phyloP scores from a whole-genome alignment of 2,797 vertebrate species.

The Intellagama lesueurii region DNA sequence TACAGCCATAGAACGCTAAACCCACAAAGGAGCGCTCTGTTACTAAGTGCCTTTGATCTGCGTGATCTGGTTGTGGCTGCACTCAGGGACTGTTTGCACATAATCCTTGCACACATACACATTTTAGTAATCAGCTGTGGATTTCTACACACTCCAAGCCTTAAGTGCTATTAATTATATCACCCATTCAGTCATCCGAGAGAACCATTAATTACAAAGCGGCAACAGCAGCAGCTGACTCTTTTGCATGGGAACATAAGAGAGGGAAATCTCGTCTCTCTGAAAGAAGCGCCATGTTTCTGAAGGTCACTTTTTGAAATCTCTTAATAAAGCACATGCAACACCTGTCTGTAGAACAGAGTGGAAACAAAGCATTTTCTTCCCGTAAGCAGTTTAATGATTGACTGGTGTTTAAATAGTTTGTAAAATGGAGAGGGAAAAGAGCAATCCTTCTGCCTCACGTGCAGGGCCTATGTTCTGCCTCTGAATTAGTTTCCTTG shows the following conservation, averaged over 20 bases:
- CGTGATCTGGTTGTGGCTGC: slow-evolving; percentile 19
- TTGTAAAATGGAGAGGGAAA: slow-evolving; percentile 48
- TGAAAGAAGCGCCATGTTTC: slow-evolving; percentile 39
- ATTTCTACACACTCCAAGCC: slow-evolving; percentile 64
- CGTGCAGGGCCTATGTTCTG: slow-evolving; percentile 48
- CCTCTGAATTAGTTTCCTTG: slow-evolving; percentile 63
- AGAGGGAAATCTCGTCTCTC: slow-evolving; percentile 42
- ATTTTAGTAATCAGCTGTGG: slow-evolving; percentile 63
- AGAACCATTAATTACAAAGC: slow-evolving; percentile 73
- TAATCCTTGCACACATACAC: slow-evolving; percentile 67
- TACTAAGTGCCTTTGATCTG: background rate
- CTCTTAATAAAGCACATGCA: background rate
- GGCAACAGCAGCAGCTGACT: slow-evolving; percentile 41
- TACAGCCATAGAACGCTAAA: too few relatives aligned
- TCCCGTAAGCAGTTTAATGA: slow-evolving; percentile 40
- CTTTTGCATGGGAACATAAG: slow-evolving; percentile 44
- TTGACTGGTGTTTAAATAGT: slow-evolving; percentile 56
- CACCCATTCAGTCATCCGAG: slow-evolving; percentile 65
- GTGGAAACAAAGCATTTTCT: slow-evolving; percentile 32
- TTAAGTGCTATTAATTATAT: slow-evolving; percentile 78
- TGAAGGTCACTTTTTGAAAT: slow-evolving; percentile 76
- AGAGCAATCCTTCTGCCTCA: slow-evolving; percentile 29
- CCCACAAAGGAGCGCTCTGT: background rate
- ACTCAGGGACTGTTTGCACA: slow-evolving; percentile 56
- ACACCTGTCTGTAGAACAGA: slow-evolving; percentile 52